Evolutionary conservation across 2,888 invertebrate genomes (phyloP).

Genomic region (Aphidoletes aphidimyza): DNA sequence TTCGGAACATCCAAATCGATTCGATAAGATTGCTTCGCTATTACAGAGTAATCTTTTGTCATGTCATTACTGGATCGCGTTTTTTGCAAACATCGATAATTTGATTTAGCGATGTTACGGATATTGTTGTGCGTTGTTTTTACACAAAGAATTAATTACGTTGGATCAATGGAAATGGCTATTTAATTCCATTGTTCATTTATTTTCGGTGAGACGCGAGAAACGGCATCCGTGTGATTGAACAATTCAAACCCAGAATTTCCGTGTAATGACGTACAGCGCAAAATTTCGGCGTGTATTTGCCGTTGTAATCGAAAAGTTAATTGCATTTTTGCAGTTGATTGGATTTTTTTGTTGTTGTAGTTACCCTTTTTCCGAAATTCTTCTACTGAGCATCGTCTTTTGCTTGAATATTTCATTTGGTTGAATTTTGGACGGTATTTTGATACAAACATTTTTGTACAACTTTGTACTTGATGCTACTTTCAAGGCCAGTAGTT

Average conservation of each 20-base stretch:
- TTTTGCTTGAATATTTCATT: too few relatives aligned
- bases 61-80: neutral
- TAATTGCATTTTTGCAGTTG: constrained; percentile 55
- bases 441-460: too few relatives aligned
- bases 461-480: neutral
- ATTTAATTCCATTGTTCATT: neutral
- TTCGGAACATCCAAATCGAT: constrained; percentile 11
- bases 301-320: constrained; percentile 55
- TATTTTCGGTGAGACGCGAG: neutral
- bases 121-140: too few relatives aligned
- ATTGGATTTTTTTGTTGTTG: constrained; percentile 43
- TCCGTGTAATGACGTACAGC: neutral
- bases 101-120: neutral
- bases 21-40: neutral
- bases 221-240: neutral
- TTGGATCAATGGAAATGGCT: too few relatives aligned
- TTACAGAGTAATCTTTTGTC: neutral
- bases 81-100: neutral
- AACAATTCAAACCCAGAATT: neutral
- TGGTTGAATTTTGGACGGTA: too few relatives aligned
- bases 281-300: constrained; percentile 19
- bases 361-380: too few relatives aligned
- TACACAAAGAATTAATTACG: too few relatives aligned
- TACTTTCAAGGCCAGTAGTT: constrained; percentile 4
- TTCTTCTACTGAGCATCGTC: too few relatives aligned